Base-by-base conservation (phyloP, 2,797 vertebrate genomes). In the Sebastes oblongus region DNA sequence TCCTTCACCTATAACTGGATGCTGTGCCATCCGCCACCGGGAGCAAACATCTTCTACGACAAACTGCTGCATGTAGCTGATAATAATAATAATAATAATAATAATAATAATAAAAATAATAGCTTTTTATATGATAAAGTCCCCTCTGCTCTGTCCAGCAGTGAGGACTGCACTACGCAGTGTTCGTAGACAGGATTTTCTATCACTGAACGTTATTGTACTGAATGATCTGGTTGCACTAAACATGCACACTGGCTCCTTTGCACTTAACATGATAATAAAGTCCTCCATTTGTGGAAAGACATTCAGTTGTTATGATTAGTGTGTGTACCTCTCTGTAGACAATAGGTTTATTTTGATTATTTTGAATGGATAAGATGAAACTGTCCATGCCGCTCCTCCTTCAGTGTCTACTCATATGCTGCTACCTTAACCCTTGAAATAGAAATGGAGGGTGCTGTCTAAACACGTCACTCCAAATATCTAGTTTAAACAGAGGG, bases 241-340 rank as follows among this genome's bases (percentile, higher is more conserved):
- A 3, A 79, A 66, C 56, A 39, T 76, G 72, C 29, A 72, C 52
- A 56, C 69, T 34, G 58, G 39, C 64, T 72, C 46, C 52, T 75
- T 64, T 80, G 75, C 78, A 82, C 72, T 62, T 29, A 27, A 66
- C 24, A 29, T 62, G 36, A 67, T 24, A 85, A 83, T 86, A 89
- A 94, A 94, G 84, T 91, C 89, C 78, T 92, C 89, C 14, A 79
- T 88, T 90, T 90, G 91, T 90, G 91, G 65, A 80, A 80, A 77
- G 1, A 34, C 5, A 9, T 58, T 6, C 0, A 2, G 1, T 27
- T 52, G n/a, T 61, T 7, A 16, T 39, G 20, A 73, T 46, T 4
- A 11, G 20, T 32, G 30, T 32, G n/a, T n/a, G 8, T 34, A 10
- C 27, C 13, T 62, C 13, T 61, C 2, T 62, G 2, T 13, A 25